Evolutionary conservation across 2,113 vertebrate genomes (phyloP).

Genomic region (Mus spicilegus): DNA sequence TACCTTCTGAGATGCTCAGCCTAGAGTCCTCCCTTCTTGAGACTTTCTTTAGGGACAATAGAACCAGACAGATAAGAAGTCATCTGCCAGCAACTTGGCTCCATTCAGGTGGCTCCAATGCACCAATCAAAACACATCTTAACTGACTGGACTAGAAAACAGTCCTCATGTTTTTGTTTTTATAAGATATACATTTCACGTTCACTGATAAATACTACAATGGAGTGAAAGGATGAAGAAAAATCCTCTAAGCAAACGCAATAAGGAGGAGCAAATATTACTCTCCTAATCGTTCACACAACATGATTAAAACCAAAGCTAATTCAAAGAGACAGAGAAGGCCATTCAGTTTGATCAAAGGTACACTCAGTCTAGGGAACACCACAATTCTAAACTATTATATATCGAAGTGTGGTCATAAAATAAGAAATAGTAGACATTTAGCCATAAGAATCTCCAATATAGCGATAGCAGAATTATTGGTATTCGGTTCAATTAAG

Average conservation of each 20-base stretch:
- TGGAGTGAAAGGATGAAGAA: background rate
- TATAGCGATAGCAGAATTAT: background rate
- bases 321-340: background rate
- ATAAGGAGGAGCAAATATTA: background rate
- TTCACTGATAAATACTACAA: background rate
- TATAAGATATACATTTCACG: background rate
- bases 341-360: background rate
- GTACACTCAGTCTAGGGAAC: background rate
- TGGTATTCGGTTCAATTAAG: background rate
- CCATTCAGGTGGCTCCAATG: background rate
- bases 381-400: background rate
- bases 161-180: background rate
- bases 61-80: background rate
- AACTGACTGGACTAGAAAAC: background rate
- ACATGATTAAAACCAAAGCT: background rate
- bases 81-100: background rate
- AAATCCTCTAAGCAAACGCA: background rate
- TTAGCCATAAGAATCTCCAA: background rate
- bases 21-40: background rate
- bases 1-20: background rate
- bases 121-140: background rate
- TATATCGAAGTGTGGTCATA: background rate
- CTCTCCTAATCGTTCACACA: background rate
- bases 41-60: background rate
- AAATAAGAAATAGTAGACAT: background rate